phyloP scores from a whole-genome alignment of 2,113 vertebrate species.

The Microcebus jonahi region DNA sequence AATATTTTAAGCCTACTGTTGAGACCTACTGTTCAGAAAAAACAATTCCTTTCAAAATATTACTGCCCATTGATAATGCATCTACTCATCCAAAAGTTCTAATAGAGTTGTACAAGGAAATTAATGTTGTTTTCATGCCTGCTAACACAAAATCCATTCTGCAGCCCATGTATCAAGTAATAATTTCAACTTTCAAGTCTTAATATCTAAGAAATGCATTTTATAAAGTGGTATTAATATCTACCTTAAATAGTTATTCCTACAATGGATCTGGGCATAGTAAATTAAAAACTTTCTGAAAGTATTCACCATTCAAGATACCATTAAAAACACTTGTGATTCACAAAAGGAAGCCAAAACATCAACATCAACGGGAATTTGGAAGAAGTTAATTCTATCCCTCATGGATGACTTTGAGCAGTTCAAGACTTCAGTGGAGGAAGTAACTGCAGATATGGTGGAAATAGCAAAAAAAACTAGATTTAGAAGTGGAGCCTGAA shows the following conservation, averaged over 20 bases:
- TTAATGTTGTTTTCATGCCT: neutral
- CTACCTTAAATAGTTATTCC: neutral
- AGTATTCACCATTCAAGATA: neutral
- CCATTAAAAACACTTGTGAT: neutral
- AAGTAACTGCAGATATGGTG: neutral
- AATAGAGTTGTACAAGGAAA: neutral
- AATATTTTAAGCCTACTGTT: neutral
- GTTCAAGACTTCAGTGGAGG: neutral
- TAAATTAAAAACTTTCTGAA: neutral
- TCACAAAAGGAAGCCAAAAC: neutral
- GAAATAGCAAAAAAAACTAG: neutral
- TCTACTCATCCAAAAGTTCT: neutral
- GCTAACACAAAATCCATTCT: neutral
- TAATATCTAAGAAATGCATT: neutral
- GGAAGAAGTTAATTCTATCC: neutral
- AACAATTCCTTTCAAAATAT: neutral
- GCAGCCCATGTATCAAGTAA: neutral
- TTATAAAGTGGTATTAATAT: neutral
- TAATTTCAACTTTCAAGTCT: neutral
- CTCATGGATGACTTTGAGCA: neutral
- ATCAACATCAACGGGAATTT: neutral
- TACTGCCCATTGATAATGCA: neutral
- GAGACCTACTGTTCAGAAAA: neutral
- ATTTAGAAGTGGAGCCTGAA: neutral
- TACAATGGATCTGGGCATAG: neutral